Evolutionary conservation across 2,797 vertebrate species (phyloP), one percentile per base, ranked within the genome.

Genomic region (Platyrinchus mystaceus): DNA sequence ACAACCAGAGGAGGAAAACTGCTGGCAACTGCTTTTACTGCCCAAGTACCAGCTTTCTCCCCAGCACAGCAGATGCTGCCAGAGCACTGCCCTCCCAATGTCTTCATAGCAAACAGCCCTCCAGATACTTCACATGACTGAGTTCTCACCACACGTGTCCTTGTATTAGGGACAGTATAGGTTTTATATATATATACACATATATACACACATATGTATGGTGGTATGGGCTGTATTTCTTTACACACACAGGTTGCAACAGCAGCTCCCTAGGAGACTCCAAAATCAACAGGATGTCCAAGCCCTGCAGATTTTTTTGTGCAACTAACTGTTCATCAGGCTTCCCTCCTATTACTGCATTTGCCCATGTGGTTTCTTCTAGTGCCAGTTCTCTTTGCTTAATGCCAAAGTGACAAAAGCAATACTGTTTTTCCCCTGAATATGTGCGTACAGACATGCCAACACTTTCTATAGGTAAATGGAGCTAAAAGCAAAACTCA

Each of bases 1-100:
- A 73, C 84, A 50, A 88, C 34, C 24, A 75, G 70, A 78, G 70
- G 89, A 92, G 56, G 77, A 83, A 93, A 93, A 92, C 21, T 73
- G 44, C 44, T 90, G 94, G 83, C 86, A 94, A 91, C 66, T 88
- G 84, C 76, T 96, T 89, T 87, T 95, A 66, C 59, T 93, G 20
- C 27, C 81, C 23, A 36, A 37, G 47, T 58, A 84, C 26, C 60
- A 87, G 63, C 69, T 82, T 92, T 85, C 66, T 69, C 44, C 89
- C 75, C 36, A 84, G 69, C 11, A 52, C 47, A 79, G 71, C 77
- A 84, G 62, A 85, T 76, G 70, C 62, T 86, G 88, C 47, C n/a
- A 87, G 47, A 68, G n/a, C 47, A 77, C 14, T 41, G n/a, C 44
- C 28, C 20, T 60, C 49, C 55, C 86, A 93, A 19, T 15, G 46